A percentile compares a stretch with the other conserved stretches of the same genome.
Conservation (phyloP, 2,888 invertebrate genomes). For the Cephus nigrinus region DNA sequence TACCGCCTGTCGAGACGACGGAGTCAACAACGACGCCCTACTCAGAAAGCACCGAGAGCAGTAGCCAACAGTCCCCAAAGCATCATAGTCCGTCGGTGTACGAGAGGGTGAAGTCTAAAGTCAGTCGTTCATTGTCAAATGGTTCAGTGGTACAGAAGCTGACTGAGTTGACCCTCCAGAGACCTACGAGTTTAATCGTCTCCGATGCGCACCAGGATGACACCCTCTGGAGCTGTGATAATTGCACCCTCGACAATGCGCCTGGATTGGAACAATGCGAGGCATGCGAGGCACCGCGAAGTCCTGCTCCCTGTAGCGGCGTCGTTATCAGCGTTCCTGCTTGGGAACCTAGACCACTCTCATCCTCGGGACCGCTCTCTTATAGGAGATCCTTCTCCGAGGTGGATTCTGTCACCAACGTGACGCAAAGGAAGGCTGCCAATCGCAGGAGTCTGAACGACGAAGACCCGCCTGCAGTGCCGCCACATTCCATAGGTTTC, state of each 20-base stretch:
- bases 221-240: constrained; percentile 75
- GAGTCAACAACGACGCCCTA: constrained; percentile 44
- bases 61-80: constrained; percentile 66
- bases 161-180: constrained; percentile 65
- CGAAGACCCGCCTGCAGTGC: constrained; percentile 72
- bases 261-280: constrained; percentile 76
- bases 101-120: constrained; percentile 68
- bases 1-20: constrained; percentile 57
- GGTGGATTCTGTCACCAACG: constrained; percentile 58
- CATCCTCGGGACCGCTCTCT: constrained; percentile 60
- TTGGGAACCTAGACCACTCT: constrained; percentile 62
- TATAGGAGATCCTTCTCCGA: constrained; percentile 66
- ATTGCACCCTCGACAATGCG: constrained; percentile 82
- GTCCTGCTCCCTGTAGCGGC: constrained; percentile 67
- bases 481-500: constrained; percentile 63
- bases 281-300: constrained; percentile 79
- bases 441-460: constrained; percentile 67
- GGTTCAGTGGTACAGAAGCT: constrained; percentile 74
- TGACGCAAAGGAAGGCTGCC: constrained; percentile 67
- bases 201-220: constrained; percentile 64
- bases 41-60: constrained; percentile 45
- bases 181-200: constrained; percentile 73
- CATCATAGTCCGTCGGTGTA: constrained; percentile 67
- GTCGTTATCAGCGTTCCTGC: constrained; percentile 67
- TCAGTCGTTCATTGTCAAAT: constrained; percentile 74